These are phyloP conservation scores for Zaprionus inermis DNA, from an alignment of 1,140 invertebrate species.

Conservation along the genomic window DNA sequence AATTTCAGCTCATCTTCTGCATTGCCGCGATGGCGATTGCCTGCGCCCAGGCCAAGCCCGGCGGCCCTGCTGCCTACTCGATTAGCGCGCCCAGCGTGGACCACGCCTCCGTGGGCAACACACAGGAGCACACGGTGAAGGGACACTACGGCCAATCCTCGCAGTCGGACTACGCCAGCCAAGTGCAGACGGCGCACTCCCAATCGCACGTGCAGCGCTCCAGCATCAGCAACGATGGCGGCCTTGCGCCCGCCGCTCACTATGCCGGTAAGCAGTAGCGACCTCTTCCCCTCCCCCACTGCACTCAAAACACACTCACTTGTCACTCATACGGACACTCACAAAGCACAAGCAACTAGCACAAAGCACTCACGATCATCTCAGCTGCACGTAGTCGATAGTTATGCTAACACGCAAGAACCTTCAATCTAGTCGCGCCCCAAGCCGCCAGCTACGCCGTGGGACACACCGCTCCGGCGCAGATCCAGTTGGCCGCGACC, in stretches of 20 bases:
- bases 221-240: constrained; percentile 85
- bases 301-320: constrained; percentile 7
- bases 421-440: constrained; percentile 53
- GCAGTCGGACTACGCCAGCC: constrained; percentile 85
- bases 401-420: constrained; percentile 43
- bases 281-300: neutral
- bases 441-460: constrained; percentile 63
- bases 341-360: constrained; percentile 24
- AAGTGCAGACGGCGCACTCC: constrained; percentile 85
- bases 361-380: constrained; percentile 3
- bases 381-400: constrained; percentile 49
- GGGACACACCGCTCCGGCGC: constrained; percentile 65
- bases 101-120: constrained; percentile 84
- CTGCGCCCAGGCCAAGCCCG: constrained; percentile 73
- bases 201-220: constrained; percentile 85
- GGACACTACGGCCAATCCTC: constrained; percentile 85
- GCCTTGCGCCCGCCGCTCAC: constrained; percentile 65
- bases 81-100: constrained; percentile 85
- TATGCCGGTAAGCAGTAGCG: constrained; percentile 60
- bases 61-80: constrained; percentile 85
- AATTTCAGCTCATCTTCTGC: constrained; percentile 70
- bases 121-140: constrained; percentile 86
- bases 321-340: constrained; percentile 4
- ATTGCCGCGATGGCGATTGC: constrained; percentile 70
- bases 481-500: constrained; percentile 42